These are phyloP conservation scores for Condylostylus longicornis DNA, from an alignment of 1,140 invertebrate species.

Conservation along the genomic window DNA sequence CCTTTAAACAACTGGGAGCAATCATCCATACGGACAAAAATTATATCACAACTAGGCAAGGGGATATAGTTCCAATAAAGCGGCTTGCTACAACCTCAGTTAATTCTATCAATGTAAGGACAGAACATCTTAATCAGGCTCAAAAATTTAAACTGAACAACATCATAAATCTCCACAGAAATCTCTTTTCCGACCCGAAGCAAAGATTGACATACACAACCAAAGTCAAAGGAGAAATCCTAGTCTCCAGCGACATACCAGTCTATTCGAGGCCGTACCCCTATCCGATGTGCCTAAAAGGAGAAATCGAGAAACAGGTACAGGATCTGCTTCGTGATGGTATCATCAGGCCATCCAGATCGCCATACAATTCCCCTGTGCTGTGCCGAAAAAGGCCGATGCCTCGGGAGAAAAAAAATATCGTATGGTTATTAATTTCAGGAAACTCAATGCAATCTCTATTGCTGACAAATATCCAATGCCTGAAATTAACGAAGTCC, in stretches of 20 bases:
- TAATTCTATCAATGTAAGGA: background rate
- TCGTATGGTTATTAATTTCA: slow-evolving; percentile 20
- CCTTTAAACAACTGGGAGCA: background rate
- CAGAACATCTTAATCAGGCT: background rate
- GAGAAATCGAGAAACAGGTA: slow-evolving; percentile 13
- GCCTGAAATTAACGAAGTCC: slow-evolving; percentile 32
- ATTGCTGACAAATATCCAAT: slow-evolving; percentile 34
- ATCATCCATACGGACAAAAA: background rate
- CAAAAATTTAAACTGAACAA: background rate
- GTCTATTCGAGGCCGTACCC: slow-evolving; percentile 10
- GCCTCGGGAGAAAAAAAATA: slow-evolving; percentile 17
- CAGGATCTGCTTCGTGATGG: slow-evolving; percentile 11
- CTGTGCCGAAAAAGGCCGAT: slow-evolving; percentile 5
- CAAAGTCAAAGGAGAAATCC: slow-evolving; percentile 1
- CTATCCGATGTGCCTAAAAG: slow-evolving; percentile 11
- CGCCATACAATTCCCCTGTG: slow-evolving; percentile 4
- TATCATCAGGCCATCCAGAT: slow-evolving; percentile 15
- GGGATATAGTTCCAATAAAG: background rate
- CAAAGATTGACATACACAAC: slow-evolving; percentile 1
- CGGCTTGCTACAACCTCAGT: background rate
- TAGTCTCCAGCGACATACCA: background rate
- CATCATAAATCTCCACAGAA: background rate
- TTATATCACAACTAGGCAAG: background rate
- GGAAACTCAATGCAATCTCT: slow-evolving; percentile 19
- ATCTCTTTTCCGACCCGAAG: background rate